A percentile compares a stretch with the other conserved stretches of the same genome.
Evolutionary conservation across 92 coral and sea anemone genomes (phyloP).

Genomic region (Palythoa caribaeorum): DNA sequence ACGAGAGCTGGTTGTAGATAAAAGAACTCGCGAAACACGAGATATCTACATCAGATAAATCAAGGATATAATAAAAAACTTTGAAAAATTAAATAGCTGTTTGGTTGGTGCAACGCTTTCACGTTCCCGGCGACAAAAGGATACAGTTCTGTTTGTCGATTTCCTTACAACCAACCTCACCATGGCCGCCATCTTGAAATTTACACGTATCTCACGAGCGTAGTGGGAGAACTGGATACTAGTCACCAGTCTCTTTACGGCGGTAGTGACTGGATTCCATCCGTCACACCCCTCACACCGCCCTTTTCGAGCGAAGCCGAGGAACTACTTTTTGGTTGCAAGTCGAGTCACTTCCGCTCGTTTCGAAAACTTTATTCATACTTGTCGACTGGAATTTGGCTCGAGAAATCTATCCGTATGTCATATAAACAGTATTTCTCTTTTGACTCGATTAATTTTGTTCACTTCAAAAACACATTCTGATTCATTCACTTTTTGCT

Average conservation of each 20-base stretch:
- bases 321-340: too few species aligned
- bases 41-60: slow-evolving; percentile 33
- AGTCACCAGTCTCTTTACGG: slow-evolving; percentile 17
- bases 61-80: slow-evolving; percentile 19
- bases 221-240: slow-evolving; percentile 19
- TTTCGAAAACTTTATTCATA: too few species aligned
- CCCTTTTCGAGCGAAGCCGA: too few species aligned
- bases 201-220: background rate
- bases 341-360: too few species aligned
- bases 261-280: too few species aligned
- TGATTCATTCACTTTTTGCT: too few species aligned
- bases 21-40: slow-evolving; percentile 27
- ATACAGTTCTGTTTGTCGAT: slow-evolving; percentile 48
- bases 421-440: too few species aligned
- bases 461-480: too few species aligned
- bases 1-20: slow-evolving; percentile 46
- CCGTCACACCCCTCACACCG: too few species aligned
- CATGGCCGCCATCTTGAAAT: slow-evolving; percentile 51
- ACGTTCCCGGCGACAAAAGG: background rate
- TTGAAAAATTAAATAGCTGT: background rate
- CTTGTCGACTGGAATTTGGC: too few species aligned
- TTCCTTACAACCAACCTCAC: slow-evolving; percentile 27
- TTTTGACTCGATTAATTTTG: too few species aligned
- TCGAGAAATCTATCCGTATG: too few species aligned
- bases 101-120: background rate